These are phyloP conservation scores for Mus spicilegus DNA, from an alignment of 2,113 vertebrate genomes.

Conservation along the genomic window DNA sequence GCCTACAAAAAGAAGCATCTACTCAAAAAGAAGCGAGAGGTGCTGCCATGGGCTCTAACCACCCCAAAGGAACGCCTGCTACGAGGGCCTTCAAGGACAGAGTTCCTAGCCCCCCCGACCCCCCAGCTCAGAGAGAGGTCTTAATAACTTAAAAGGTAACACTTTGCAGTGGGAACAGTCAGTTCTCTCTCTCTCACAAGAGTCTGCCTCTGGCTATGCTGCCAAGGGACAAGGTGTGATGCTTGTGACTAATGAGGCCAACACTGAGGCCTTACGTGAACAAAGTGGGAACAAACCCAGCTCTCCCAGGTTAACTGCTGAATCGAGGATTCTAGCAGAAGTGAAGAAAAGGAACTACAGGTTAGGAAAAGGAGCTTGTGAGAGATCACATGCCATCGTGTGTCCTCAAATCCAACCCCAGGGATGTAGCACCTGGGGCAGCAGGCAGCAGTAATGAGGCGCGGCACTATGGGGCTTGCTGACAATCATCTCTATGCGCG, in stretches of 20 bases:
- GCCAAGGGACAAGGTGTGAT: conserved; percentile 86
- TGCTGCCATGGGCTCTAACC: conserved; percentile 84
- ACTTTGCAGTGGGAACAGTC: conserved; percentile 39
- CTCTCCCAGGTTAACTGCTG: conserved; percentile 89
- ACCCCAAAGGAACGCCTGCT: conserved; percentile 64
- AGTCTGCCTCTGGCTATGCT: conserved; percentile 5
- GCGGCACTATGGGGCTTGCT: not conserved
- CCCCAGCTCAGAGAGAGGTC: not conserved
- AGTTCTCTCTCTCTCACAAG: conserved; percentile 33
- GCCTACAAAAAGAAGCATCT: conserved; percentile 86
- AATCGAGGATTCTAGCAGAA: conserved; percentile 82
- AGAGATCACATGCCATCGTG: conserved; percentile 85
- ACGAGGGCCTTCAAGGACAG: conserved; percentile 42
- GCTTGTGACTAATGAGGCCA: conserved; percentile 79
- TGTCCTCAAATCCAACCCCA: conserved; percentile 87
- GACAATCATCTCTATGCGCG: not conserved
- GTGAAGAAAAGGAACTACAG: conserved; percentile 81
- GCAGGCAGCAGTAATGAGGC: conserved; percentile 87
- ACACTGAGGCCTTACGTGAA: conserved; percentile 56
- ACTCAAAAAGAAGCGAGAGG: conserved; percentile 89
- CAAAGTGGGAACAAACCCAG: conserved; percentile 65
- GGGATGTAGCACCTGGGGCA: conserved; percentile 88
- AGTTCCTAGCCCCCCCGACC: not conserved
- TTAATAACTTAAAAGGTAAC: conserved; percentile 32
- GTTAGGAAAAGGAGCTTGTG: conserved; percentile 83